Conservation (phyloP, 2,113 vertebrate species). For the Gallinago jamesoni region DNA sequence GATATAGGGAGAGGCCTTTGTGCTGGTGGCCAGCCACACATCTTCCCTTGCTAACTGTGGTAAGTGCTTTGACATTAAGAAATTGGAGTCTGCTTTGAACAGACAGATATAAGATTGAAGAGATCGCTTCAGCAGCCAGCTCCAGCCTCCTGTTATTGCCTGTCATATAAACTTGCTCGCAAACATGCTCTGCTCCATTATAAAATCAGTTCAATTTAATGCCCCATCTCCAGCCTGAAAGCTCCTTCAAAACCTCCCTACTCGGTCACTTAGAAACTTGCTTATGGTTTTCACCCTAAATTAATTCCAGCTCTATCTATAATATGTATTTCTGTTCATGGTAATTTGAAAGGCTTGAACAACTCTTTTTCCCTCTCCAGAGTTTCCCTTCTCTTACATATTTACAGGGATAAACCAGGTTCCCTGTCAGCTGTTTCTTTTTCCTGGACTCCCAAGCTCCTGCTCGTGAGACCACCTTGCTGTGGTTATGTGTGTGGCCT, state of each 20-base stretch:
- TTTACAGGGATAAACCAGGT: neutral
- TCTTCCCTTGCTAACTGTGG: neutral
- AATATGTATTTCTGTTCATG: neutral
- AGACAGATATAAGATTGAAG: neutral
- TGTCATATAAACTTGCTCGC: neutral
- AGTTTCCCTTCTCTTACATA: neutral
- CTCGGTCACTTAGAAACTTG: neutral
- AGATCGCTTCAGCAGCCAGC: neutral
- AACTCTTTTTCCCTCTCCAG: neutral
- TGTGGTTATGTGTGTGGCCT: neutral
- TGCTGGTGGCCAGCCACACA: neutral
- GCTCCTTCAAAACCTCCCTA: neutral
- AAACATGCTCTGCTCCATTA: neutral
- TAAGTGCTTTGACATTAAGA: neutral
- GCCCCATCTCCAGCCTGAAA: neutral
- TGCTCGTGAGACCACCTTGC: neutral
- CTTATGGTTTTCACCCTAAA: neutral
- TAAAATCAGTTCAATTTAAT: slow-evolving; percentile 12
- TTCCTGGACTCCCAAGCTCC: neutral
- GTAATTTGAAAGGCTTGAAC: neutral
- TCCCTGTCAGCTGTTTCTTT: neutral
- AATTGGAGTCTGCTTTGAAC: neutral
- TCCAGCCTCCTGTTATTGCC: neutral
- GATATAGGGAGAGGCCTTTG: neutral
- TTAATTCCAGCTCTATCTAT: neutral